Evolutionary conservation across 2,113 vertebrate species (phyloP), one percentile per base, ranked within the genome.

Genomic region (Zosterops lateralis): DNA sequence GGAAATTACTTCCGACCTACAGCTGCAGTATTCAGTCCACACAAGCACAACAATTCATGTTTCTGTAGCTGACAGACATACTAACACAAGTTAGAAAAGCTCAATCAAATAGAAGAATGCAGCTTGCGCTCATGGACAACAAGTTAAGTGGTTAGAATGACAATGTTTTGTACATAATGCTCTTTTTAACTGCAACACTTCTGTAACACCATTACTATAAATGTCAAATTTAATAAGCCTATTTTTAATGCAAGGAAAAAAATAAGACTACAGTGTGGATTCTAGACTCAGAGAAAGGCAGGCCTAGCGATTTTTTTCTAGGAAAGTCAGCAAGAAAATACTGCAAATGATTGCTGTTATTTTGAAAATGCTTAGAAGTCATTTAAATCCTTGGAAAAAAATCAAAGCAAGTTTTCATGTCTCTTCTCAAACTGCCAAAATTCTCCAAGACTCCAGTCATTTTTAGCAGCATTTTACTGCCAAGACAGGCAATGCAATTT

Each of bases 401-500:
- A 1, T 14, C 32, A 17, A 80, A 74, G 14, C 14, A 66, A 60
- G 36, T 75, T 90, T 82, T 95, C 42, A 34, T 18, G 26, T 82
- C 80, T 90, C 44, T 81, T 89, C 53, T 84, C 70, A 92, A 94
- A 72, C 45, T 92, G 53, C 68, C 40, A 82, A 36, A 90, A 73
- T 72, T 88, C 42, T 83, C 64, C 38, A 57, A 47, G 67, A 66
- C 64, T 85, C 58, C 51, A 34, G 64, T 47, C 11, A 66, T 73
- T 85, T 90, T 88, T 42, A 65, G 31, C 89, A 92, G 34, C 20
- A 89, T 67, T 93, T 89, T 48, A 78, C 24, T 81, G 81, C 68
- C 68, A 92, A 67, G 65, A 77, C 14, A 71, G 40, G 80, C 65
- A 92, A 91, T 2, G 21, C 62, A 61, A 70, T 54, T 86, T 75